A percentile compares a stretch with the other conserved stretches of the same genome.
phyloP scores from a whole-genome alignment of 2,113 vertebrate genomes.

The Bos taurus region DNA sequence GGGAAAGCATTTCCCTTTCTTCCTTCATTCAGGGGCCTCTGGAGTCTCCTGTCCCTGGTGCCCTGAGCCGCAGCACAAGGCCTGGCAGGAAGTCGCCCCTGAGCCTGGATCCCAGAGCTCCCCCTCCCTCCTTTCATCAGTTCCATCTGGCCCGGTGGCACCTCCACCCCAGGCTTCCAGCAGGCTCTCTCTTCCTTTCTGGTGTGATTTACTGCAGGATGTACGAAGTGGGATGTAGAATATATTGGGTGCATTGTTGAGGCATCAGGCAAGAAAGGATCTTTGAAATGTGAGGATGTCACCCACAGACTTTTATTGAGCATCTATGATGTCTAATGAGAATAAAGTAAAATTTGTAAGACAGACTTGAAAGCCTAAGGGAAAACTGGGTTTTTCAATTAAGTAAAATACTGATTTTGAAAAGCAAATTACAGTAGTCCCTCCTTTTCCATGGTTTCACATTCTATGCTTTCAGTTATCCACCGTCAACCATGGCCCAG shows the following conservation, averaged over 20 bases:
- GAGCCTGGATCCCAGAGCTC: not conserved
- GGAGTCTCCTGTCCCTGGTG: not conserved
- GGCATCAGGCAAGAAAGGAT: not conserved
- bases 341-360: conserved; percentile 8
- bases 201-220: not conserved
- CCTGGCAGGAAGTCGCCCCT: not conserved
- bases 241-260: not conserved
- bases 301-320: not conserved
- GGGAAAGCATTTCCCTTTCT: not conserved
- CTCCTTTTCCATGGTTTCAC: not conserved
- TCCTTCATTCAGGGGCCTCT: not conserved
- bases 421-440: not conserved
- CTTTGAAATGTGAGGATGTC: not conserved
- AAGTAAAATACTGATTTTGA: conserved; percentile 36
- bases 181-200: not conserved
- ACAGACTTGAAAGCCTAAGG: not conserved
- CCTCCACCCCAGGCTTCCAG: not conserved
- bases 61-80: not conserved
- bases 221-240: not conserved
- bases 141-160: not conserved
- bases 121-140: too few species aligned
- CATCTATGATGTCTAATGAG: not conserved
- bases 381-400: not conserved
- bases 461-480: not conserved
- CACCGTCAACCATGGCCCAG: not conserved